Evolutionary conservation across 2,888 invertebrate species (phyloP), one percentile per base, ranked within the genome.

Genomic region (Coleophora flavipennella): DNA sequence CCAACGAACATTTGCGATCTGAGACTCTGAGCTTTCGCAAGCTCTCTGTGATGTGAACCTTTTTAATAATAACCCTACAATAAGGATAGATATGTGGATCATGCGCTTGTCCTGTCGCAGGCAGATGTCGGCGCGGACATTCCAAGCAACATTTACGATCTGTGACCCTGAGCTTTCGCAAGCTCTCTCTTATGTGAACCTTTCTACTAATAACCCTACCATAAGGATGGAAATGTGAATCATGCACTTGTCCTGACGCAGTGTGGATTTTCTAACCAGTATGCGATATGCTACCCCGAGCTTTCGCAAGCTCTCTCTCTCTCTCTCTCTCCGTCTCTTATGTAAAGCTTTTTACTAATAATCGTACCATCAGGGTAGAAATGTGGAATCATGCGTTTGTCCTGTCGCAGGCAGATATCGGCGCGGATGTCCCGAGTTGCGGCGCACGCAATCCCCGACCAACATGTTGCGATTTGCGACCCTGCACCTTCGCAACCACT

Each of bases 161-260:
- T 81, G 80, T 1, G 74, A 74, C 0, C 73, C 75, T 0, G 78
- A 79, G 9, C 83, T 81, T 20, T 74, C 73, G 37, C 81, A 81
- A 1, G 66, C 62, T 8, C 59, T 62, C 27, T 72, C 71, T 1
- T 62, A 67, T 41, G 58, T 51, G 2, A 57, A 51, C 8, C 78
- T 79, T 44, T n/a, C n/a, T n/a, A n/a, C n/a, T n/a, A n/a, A n/a
- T n/a, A n/a, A n/a, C n/a, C n/a, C n/a, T n/a, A n/a, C n/a, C n/a
- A n/a, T n/a, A n/a, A n/a, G n/a, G n/a, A n/a, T n/a, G n/a, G n/a
- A n/a, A n/a, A n/a, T n/a, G n/a, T n/a, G 80, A 54, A 81, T 78
- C 43, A 72, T 61, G 38, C 70, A 50, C 45, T 67, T 50, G 55
- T 67, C 59, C 55, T 69, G 72, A n/a, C n/a, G n/a, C n/a, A n/a